Percentiles rank a stretch among this genome's conserved stretches.
These are phyloP conservation scores for Clarias magur DNA, from an alignment of 2,113 vertebrate genomes.

Conservation along the genomic window DNA sequence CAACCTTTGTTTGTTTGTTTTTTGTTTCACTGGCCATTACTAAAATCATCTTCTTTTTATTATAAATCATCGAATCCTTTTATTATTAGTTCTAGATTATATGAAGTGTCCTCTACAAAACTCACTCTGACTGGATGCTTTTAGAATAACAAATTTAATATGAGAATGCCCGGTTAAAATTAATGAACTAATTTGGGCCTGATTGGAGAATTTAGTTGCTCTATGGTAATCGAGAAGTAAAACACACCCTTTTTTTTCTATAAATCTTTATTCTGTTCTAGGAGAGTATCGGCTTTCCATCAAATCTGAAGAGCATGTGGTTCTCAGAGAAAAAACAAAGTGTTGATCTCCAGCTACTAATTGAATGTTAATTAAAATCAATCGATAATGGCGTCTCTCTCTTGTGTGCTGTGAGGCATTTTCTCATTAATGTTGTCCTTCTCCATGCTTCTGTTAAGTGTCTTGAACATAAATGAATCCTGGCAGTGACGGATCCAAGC, in stretches of 20 bases:
- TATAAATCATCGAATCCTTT: neutral
- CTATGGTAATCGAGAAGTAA: neutral
- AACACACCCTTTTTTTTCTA: neutral
- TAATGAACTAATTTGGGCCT: neutral
- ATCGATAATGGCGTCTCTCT: conserved; percentile 36
- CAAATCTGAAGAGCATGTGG: neutral
- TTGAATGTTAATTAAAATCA: conserved; percentile 41
- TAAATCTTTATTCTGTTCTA: neutral
- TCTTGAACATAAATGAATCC: conserved; percentile 60
- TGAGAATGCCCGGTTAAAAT: neutral
- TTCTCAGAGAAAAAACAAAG: conserved; percentile 29
- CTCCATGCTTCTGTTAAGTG: conserved; percentile 45
- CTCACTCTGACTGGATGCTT: neutral
- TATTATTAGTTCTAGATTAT: neutral
- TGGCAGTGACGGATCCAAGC: conserved; percentile 60
- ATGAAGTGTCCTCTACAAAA: neutral
- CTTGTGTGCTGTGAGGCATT: neutral
- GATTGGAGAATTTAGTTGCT: neutral
- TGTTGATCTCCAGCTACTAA: conserved; percentile 28
- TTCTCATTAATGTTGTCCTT: conserved; percentile 42
- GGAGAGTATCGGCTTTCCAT: conserved; percentile 1
- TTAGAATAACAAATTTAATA: neutral
- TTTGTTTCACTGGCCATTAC: neutral
- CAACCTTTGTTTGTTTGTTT: neutral
- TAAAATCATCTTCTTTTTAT: neutral